phyloP scores from a whole-genome alignment of 1,140 invertebrate genomes.

The Spodoptera litura region DNA sequence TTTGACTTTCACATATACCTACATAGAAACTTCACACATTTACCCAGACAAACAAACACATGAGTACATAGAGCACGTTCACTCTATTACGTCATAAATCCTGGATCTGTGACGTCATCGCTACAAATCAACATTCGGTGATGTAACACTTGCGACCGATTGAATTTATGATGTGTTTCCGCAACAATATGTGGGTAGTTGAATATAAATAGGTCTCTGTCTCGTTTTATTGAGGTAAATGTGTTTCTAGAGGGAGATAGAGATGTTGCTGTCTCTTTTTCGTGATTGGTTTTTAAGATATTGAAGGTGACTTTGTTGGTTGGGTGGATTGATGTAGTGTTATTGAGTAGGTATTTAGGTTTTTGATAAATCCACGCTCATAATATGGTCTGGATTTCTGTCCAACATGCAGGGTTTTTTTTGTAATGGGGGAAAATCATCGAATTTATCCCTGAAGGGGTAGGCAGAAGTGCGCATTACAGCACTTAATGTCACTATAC shows the following conservation, averaged over 20 bases:
- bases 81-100: slow-evolving; percentile 27
- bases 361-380: no score
- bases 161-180: slow-evolving; percentile 46
- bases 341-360: no score
- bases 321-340: no score
- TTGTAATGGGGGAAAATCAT: no score
- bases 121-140: slow-evolving; percentile 42
- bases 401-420: no score
- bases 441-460: no score
- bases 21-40: neutral
- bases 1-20: no score
- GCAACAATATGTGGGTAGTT: slow-evolving; percentile 43
- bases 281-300: neutral
- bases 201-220: slow-evolving; percentile 34
- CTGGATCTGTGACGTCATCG: slow-evolving; percentile 10
- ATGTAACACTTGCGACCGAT: slow-evolving; percentile 40
- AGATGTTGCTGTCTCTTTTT: neutral
- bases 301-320: no score
- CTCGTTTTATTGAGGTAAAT: slow-evolving; percentile 5
- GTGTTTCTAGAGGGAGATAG: neutral
- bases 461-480: no score
- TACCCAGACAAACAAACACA: neutral
- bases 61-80: neutral
- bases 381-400: no score
- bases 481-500: no score